Evolutionary conservation across 2,888 invertebrate species (phyloP).

Genomic region (Synanthedon myopaeformis): DNA sequence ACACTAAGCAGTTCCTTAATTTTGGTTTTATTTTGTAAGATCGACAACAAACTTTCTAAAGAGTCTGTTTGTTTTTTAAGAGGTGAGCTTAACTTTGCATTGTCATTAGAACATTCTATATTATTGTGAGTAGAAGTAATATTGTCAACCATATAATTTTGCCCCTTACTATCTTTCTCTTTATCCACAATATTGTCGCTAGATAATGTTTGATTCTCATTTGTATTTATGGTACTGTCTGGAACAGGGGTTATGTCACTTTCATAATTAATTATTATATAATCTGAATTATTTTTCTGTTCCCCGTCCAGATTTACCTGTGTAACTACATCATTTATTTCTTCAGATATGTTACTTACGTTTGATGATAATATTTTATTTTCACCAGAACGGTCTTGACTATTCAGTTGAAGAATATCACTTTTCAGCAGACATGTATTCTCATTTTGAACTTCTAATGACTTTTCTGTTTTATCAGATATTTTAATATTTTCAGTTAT

Average conservation of each 20-base stretch:
- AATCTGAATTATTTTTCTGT: neutral
- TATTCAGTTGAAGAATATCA: neutral
- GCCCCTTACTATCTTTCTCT: conserved; percentile 33
- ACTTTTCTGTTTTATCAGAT: neutral
- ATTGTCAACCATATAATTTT: conserved; percentile 29
- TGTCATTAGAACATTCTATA: neutral
- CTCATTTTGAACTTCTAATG: neutral
- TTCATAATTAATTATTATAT: conserved; percentile 6
- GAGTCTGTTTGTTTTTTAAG: conserved; percentile 23
- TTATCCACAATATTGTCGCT: conserved; percentile 15
- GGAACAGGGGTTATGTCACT: conserved; percentile 26
- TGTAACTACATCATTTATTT: neutral
- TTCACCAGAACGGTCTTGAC: too few species aligned
- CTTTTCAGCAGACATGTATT: neutral
- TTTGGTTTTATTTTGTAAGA: conserved; percentile 59
- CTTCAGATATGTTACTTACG: neutral
- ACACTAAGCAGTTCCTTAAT: conserved; percentile 56
- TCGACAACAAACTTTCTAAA: conserved; percentile 41
- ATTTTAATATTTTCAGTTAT: too few species aligned
- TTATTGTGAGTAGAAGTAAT: conserved; percentile 34
- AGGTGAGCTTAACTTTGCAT: neutral
- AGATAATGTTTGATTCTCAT: conserved; percentile 8
- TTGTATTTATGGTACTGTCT: conserved; percentile 44
- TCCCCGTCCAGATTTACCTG: neutral
- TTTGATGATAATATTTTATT: neutral